Evolutionary conservation across 2,113 vertebrate genomes (phyloP).

Genomic region (Seriola rivoliana): DNA sequence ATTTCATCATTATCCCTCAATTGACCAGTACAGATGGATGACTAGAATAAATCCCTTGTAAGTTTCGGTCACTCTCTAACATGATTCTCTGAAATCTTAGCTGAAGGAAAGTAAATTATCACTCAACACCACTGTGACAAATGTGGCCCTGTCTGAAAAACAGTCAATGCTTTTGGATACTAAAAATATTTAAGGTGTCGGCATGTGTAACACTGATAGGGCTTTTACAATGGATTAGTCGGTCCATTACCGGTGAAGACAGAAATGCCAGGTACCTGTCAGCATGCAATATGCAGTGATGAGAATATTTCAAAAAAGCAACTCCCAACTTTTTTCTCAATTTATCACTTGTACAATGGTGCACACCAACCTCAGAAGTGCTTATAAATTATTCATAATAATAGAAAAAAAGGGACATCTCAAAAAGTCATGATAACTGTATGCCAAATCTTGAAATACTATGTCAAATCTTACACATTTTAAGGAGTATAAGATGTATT

Average conservation of each 20-base stretch:
- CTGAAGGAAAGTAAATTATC: background rate
- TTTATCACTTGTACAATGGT: background rate
- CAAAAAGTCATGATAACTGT: background rate
- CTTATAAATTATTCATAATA: background rate
- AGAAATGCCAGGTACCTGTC: constrained; percentile 31
- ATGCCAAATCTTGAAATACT: background rate
- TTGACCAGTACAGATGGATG: background rate
- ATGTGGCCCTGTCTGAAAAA: background rate
- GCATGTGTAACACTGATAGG: constrained; percentile 18
- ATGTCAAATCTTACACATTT: background rate
- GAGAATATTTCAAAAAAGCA: constrained; percentile 4
- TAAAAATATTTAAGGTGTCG: constrained; percentile 20
- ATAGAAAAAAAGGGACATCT: background rate
- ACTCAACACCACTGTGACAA: background rate
- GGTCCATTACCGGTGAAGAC: constrained; percentile 43
- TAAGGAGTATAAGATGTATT: constrained; percentile 12
- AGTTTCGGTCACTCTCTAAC: background rate
- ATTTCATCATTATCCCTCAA: background rate
- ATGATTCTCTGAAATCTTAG: background rate
- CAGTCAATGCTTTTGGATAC: background rate
- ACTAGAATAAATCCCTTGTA: background rate
- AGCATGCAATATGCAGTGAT: constrained; percentile 11
- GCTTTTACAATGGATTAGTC: constrained; percentile 39
- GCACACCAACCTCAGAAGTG: background rate
- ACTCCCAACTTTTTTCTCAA: constrained; percentile 1